Evolutionary conservation across 2,797 vertebrate species (phyloP), one percentile per base, ranked within the genome.

Genomic region (Argya squamiceps): DNA sequence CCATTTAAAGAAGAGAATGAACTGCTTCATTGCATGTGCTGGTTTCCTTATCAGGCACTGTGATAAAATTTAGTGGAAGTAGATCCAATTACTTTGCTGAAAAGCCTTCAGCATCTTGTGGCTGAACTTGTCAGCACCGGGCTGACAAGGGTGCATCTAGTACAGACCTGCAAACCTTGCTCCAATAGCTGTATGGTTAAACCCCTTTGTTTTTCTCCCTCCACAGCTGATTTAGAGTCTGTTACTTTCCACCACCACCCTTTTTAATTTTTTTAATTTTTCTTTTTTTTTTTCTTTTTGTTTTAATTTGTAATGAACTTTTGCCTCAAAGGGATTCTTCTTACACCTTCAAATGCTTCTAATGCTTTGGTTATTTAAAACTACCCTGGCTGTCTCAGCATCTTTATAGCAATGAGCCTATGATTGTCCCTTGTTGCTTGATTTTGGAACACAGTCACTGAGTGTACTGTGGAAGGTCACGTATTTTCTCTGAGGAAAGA

Each of bases 271-370:
- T 36, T 12, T 13, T 24, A 11, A 27, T 8, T 26, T 15, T 19
- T 30, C 36, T 15, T 3, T 10, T 24, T 32, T 43, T 18, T 36
- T 8, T 2, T 0, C 2, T 18, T 12, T 12, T 12, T 63, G 3
- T 22, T 44, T 84, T 63, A 3, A 27, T 17, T 34, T 47, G 9
- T 63, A 30, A 21, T 62, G 24, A 77, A 11, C 8, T 44, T n/a
- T 14, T 83, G 6, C 30, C 12, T 91, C 20, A 44, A 6, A 62
- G 29, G 26, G 34, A 26, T 19, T 60, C 10, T 37, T 12, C 11
- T 68, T 70, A 39, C 1, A 26, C 75, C 22, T 78, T 81, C 39
- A 43, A 67, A 63, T 58, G 30, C 6, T 70, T 87, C 10, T 29
- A 21, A 21, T 64, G 23, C 34, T 69, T 82, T 58, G 47, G 22